phyloP scores from a whole-genome alignment of 2,113 vertebrate species.

The Tachysurus fulvidraco region DNA sequence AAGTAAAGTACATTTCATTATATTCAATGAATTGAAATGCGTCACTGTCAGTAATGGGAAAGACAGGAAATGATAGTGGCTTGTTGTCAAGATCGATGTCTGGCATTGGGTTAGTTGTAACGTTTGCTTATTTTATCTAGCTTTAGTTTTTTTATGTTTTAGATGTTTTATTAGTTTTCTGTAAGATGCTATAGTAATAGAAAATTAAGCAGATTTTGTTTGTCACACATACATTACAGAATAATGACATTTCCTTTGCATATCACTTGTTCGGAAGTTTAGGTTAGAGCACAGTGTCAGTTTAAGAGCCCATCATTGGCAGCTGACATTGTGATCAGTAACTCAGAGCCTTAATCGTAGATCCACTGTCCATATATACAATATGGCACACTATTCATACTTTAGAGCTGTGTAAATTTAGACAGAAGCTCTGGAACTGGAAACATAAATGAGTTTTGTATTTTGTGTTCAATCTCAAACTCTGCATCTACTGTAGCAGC shows the following conservation, averaged over 20 bases:
- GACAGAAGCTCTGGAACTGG: slow-evolving; percentile 8
- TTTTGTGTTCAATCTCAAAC: slow-evolving; percentile 26
- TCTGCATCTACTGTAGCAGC: slow-evolving; percentile 3
- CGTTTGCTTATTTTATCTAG: background rate
- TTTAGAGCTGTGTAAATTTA: background rate
- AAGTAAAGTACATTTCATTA: background rate
- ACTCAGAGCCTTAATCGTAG: no score
- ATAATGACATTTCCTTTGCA: no score
- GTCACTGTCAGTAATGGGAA: background rate
- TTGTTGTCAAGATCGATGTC: background rate
- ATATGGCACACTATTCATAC: background rate
- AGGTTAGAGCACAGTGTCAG: no score
- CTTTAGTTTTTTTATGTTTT: background rate
- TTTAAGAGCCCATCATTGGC: no score
- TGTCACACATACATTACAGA: no score
- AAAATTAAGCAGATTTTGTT: no score
- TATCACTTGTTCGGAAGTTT: no score
- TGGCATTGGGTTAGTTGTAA: background rate
- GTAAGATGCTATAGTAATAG: background rate
- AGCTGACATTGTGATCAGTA: no score
- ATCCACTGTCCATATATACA: background rate
- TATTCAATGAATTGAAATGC: background rate
- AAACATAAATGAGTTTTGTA: slow-evolving; percentile 18
- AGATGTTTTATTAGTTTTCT: background rate
- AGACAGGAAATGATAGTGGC: background rate